Evolutionary conservation across 2,113 vertebrate genomes (phyloP), one percentile per base, ranked within the genome.

Genomic region (Elgaria multicarinata): DNA sequence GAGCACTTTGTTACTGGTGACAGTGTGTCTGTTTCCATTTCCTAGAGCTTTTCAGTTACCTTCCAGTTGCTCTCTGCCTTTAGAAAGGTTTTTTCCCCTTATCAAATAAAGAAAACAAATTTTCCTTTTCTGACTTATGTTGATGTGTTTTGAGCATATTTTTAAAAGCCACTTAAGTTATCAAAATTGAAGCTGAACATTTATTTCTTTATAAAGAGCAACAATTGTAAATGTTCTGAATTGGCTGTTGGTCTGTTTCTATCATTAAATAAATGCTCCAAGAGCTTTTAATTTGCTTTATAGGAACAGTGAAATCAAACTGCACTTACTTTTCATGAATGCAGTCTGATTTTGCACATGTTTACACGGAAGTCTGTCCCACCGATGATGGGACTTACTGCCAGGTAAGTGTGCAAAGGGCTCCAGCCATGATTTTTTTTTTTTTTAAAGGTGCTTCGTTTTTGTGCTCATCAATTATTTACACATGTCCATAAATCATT

Each of bases 381-480:
- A 64, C 14, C 62, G 28, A 75, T 83, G 75, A 13, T 89, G 71
- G 69, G 42, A 14, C 42, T 76, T 83, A 9, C n/a, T 83, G 53
- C 31, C 39, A 83, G 36, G 55, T 86, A 26, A 74, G 0, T 71
- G 36, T 69, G 16, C n/a, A 36, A 58, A 72, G 66, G 36, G 46
- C 7, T 82, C n/a, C 26, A 13, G 67, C 31, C 55, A 6, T 66
- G 28, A 4, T 82, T 26, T 66, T 87, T 87, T 75, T 82, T 26
- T 66, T 87, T 87, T 75, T n/a, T 44, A 86, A 87, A 66, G 74
- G 55, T 64, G 55, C 39, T 87, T 78, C 31, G 16, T 78, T 50
- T 75, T 75, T 64, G 10, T 9, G 42, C 55, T 89, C 67, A 89
- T 89, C 87, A 75, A 64, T 89, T 83, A 89, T 89, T 89, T 75